These are phyloP conservation scores for Ochlodes sylvanus DNA, from an alignment of 2,888 invertebrate species.

Conservation along the genomic window DNA sequence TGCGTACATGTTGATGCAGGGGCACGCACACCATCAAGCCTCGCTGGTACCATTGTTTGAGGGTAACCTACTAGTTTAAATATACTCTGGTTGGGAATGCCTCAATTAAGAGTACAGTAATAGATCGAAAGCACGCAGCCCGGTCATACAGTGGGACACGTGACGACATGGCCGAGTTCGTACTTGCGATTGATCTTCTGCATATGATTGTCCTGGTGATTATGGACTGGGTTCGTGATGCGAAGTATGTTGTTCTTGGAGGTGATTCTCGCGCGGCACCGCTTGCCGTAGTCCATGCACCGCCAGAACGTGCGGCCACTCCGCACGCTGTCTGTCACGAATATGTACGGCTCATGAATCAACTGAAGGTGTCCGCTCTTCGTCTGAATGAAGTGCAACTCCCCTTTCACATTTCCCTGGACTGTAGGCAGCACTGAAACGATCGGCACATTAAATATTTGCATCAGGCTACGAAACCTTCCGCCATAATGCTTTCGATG, in stretches of 20 bases:
- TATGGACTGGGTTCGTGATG: slow-evolving; percentile 78
- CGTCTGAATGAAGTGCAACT: slow-evolving; percentile 79
- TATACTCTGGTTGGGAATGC: too few species aligned
- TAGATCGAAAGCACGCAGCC: too few species aligned
- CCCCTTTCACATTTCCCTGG: slow-evolving; percentile 65
- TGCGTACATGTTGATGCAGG: too few species aligned
- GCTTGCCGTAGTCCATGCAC: slow-evolving; percentile 80
- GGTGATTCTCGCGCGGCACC: slow-evolving; percentile 79
- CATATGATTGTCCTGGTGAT: slow-evolving; percentile 74
- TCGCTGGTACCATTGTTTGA: too few species aligned
- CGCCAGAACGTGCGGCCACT: slow-evolving; percentile 81
- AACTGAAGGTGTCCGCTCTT: slow-evolving; percentile 80
- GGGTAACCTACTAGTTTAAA: too few species aligned
- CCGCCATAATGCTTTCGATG: neutral
- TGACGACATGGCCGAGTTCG: slow-evolving; percentile 76
- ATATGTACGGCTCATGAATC: slow-evolving; percentile 79
- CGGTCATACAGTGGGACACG: slow-evolving; percentile 69
- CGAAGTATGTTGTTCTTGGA: slow-evolving; percentile 76
- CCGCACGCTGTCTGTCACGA: slow-evolving; percentile 80
- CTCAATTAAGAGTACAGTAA: too few species aligned
- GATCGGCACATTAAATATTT: slow-evolving; percentile 15
- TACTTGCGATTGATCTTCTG: slow-evolving; percentile 75
- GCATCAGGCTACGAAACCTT: neutral
- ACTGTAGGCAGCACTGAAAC: slow-evolving; percentile 44
- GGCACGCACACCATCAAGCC: too few species aligned